Evolutionary conservation across 2,888 invertebrate species (phyloP), one percentile per base, ranked within the genome.

Genomic region (Steinernema carpocapsae): DNA sequence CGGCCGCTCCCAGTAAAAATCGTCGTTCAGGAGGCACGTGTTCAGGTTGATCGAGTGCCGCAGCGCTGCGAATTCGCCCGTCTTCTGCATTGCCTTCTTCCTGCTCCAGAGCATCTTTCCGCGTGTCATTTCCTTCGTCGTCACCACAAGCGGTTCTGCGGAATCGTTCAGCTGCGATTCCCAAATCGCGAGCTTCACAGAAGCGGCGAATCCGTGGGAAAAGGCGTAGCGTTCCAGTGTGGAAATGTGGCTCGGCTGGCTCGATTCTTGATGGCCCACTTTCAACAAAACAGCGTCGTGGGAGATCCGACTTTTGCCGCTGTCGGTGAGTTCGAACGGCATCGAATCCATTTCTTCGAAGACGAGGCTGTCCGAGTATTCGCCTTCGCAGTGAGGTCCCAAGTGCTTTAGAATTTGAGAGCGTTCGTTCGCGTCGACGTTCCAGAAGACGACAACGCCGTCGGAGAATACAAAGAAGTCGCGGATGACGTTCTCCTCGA

Each of bases 1-100:
- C 83, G 95, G 94, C 73, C 94, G 91, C 86, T 97, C 97, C 97
- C 97, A 97, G 89, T 97, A 97, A 89, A 96, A 95, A 89, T 97
- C 97, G 0, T 97, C 96, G 0, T 94, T 94, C 80, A 97, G 89
- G 56, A 97, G 90, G 88, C 97, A 96, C 0, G 96, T 96, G 82
- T 94, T 94, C 79, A 97, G 90, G 89, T 95, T 97, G 73, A 97
- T 92, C 24, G 92, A 91, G 89, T 96, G 95, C 3, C 89, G 89
- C 46, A 75, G 71, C 7, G 52, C 82, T 0, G 84, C 84, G 71
- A 85, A 84, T 43, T 83, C 81, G 26, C 85, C 85, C 6, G 83
- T 80, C 71, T 78, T 82, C 76, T 76, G 77, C 19, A 85, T 73
- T 0, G 85, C 82, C 64, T 84, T 77, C 45, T 81, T 80, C 7